phyloP scores from a whole-genome alignment of 2,797 vertebrate species.

The Parauchenoglanis ngamensis region DNA sequence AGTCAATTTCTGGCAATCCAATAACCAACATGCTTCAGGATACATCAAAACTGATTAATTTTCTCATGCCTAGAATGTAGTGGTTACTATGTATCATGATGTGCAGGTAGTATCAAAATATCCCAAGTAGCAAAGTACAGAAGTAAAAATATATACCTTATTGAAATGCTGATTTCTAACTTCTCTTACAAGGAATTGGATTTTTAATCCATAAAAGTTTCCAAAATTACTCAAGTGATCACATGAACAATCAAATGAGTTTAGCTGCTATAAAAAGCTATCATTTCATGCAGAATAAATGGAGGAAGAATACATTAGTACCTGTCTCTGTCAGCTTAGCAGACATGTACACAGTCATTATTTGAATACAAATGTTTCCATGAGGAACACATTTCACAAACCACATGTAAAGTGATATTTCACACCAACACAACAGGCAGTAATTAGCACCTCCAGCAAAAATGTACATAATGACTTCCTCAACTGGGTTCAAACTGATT shows the following conservation, averaged over 20 bases:
- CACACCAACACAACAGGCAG: background rate
- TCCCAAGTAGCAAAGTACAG: background rate
- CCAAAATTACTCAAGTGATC: background rate
- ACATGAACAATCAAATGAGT: background rate
- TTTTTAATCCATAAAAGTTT: background rate
- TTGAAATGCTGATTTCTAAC: background rate
- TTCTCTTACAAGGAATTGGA: background rate
- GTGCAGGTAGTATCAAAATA: background rate
- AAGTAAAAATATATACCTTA: background rate
- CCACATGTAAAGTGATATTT: slow-evolving; percentile 4
- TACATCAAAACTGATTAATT: background rate
- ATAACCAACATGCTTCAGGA: background rate
- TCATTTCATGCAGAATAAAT: background rate
- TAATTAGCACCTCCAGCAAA: slow-evolving; percentile 17
- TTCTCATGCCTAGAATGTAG: background rate
- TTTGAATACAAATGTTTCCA: slow-evolving; percentile 7
- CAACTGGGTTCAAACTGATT: background rate
- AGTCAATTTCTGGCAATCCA: background rate
- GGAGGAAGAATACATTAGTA: background rate
- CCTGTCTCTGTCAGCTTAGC: background rate
- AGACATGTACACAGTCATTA: background rate
- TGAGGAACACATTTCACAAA: background rate
- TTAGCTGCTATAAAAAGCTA: background rate
- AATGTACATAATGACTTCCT: background rate
- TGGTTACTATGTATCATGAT: background rate